phyloP scores from a whole-genome alignment of 2,888 invertebrate species.

The Apotomis turbidana region DNA sequence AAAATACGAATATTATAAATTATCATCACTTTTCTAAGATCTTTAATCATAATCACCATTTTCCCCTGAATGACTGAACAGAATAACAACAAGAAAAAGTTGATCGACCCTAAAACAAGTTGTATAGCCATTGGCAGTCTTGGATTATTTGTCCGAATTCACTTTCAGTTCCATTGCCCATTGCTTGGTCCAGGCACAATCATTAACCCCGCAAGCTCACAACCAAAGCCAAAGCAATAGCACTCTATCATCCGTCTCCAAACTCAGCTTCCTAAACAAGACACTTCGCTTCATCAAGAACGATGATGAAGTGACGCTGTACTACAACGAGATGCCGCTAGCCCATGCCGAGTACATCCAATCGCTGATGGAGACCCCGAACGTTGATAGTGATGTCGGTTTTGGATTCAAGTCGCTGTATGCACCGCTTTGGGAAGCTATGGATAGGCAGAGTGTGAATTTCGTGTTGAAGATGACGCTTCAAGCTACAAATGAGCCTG shows the following conservation, averaged over 20 bases:
- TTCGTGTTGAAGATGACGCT: slow-evolving; percentile 44
- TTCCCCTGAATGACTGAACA: too few relatives aligned
- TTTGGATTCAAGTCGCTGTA: slow-evolving; percentile 49
- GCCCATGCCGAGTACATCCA: slow-evolving; percentile 51
- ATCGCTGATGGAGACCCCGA: slow-evolving; percentile 46
- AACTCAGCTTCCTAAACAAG: slow-evolving; percentile 50
- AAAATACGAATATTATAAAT: too few relatives aligned
- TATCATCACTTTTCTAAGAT: too few relatives aligned
- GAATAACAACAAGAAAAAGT: too few relatives aligned
- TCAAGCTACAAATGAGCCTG: slow-evolving; percentile 24
- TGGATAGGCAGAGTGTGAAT: slow-evolving; percentile 45
- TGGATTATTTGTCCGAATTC: too few relatives aligned
- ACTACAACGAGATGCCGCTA: slow-evolving; percentile 54
- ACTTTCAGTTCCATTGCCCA: slow-evolving; percentile 25
- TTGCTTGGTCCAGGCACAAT: slow-evolving; percentile 24
- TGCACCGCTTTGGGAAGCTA: slow-evolving; percentile 53
- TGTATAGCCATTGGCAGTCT: too few relatives aligned
- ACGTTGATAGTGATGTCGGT: slow-evolving; percentile 38
- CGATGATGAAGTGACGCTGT: slow-evolving; percentile 43
- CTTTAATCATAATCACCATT: too few relatives aligned
- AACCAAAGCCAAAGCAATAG: background rate
- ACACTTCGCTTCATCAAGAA: slow-evolving; percentile 59
- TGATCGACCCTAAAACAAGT: too few relatives aligned
- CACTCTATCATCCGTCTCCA: slow-evolving; percentile 44
- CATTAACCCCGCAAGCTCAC: background rate